Evolutionary conservation across 2,113 vertebrate genomes (phyloP), one percentile per base, ranked within the genome.

Genomic region (Mohoua ochrocephala): DNA sequence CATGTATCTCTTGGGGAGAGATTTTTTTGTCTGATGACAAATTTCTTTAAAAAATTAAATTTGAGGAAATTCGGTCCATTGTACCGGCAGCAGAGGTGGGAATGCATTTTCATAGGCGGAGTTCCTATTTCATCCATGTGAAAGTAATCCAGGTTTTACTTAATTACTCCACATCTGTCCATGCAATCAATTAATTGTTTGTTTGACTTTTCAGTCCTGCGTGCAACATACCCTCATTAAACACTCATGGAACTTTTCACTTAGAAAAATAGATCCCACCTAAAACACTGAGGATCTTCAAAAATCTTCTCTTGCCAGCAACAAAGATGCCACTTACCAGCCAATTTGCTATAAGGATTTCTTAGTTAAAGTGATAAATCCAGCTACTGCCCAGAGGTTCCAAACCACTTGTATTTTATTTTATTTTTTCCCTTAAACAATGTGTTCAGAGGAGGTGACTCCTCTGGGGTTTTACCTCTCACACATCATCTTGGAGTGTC

Each of bases 221-320:
- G 23, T 9, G 12, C 42, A 42, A 50, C 0, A 0, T 24, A 35
- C 16, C 9, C 75, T 52, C 2, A 3, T 31, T 39, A 60, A 76
- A 61, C 16, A 45, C 23, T 57, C 10, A 16, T 0, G 1, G 54
- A 83, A 57, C 21, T 54, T 89, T 61, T 31, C 2, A 53, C 15
- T 6, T 2, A 31, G 41, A 73, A 35, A 89, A 89, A 42, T 35
- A 82, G 45, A 65, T 26, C 13, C 8, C 27, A 60, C 28, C 37
- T 91, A 69, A 78, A 77, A 7, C 22, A 45, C 27, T 39, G 31
- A 82, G 65, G 20, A 57, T 42, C 21, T 50, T 53, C 44, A 61
- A 87, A 82, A 91, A 73, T 28, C 33, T 10, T 50, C 1, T 30
- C 47, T 47, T 69, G 17, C 27, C 30, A 35, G 18, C 74, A 56